phyloP scores from a whole-genome alignment of 2,797 vertebrate genomes.

The Rhyacichthys aspro region DNA sequence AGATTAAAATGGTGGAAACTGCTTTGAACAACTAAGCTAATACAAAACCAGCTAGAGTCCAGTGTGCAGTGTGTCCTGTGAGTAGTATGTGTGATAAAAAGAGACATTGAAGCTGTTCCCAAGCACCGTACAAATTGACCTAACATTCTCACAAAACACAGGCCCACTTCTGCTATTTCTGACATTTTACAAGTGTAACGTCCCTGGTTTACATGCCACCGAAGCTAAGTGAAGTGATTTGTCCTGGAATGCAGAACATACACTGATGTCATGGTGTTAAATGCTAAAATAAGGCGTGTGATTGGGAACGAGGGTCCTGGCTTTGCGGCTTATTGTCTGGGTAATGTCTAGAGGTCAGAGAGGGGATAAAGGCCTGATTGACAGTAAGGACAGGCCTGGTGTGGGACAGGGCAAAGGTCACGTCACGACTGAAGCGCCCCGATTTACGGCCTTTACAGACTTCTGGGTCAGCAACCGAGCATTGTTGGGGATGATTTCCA shows the following conservation, averaged over 20 bases:
- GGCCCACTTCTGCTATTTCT: neutral
- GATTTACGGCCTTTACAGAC: constrained; percentile 67
- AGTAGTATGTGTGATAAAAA: too few relatives aligned
- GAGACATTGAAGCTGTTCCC: too few relatives aligned
- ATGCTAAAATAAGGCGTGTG: constrained; percentile 45
- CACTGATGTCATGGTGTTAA: constrained; percentile 60
- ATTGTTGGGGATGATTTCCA: constrained; percentile 78
- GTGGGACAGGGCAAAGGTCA: constrained; percentile 70
- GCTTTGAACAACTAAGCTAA: too few relatives aligned
- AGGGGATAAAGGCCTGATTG: constrained; percentile 71
- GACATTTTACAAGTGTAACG: neutral
- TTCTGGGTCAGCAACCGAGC: constrained; percentile 64
- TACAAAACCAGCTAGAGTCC: too few relatives aligned
- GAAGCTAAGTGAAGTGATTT: constrained; percentile 20
- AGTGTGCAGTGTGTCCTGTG: too few relatives aligned
- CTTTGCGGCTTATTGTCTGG: constrained; percentile 57
- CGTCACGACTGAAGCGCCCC: constrained; percentile 50
- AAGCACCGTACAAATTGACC: neutral
- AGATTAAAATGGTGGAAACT: too few relatives aligned
- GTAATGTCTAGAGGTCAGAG: constrained; percentile 66
- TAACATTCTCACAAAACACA: neutral
- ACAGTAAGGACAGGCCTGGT: constrained; percentile 74
- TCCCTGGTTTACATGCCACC: neutral
- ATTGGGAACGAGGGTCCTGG: constrained; percentile 49
- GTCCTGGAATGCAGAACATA: constrained; percentile 31